Percentiles rank a stretch among this genome's conserved stretches.
Evolutionary conservation across 2,797 vertebrate species (phyloP).

Genomic region (Sitta carolinensis): DNA sequence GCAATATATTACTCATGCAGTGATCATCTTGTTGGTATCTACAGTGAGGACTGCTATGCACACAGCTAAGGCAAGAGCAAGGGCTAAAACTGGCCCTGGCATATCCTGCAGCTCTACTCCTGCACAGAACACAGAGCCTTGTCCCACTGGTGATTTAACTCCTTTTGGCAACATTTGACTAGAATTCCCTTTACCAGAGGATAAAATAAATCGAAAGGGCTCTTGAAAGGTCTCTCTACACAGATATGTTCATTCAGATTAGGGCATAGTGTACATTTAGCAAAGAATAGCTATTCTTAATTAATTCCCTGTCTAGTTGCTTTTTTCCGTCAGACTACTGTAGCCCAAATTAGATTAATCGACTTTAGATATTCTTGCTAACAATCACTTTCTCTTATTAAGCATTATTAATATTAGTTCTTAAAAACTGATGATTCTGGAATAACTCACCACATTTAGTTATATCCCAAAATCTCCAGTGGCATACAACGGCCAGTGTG

Average conservation of each 20-base stretch:
- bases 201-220: constrained; percentile 19
- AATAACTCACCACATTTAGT: background rate
- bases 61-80: background rate
- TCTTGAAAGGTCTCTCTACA: background rate
- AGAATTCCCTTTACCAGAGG: constrained; percentile 14
- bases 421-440: constrained; percentile 12
- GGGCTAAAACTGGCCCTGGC: background rate
- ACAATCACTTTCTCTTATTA: constrained; percentile 29
- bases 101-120: background rate
- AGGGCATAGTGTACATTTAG: background rate
- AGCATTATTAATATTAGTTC: constrained; percentile 27
- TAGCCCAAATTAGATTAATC: constrained; percentile 10
- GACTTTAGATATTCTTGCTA: constrained; percentile 11
- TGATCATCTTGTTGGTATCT: background rate
- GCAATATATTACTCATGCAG: background rate
- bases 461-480: background rate
- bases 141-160: constrained; percentile 3
- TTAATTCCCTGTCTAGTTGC: constrained; percentile 45
- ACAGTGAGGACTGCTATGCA: background rate
- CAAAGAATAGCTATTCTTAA: constrained; percentile 31
- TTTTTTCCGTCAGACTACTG: background rate
- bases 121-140: background rate
- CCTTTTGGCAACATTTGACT: constrained; percentile 42
- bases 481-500: background rate
- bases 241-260: background rate